phyloP scores from a whole-genome alignment of 2,797 vertebrate genomes.

The Clarias platycephalus region DNA sequence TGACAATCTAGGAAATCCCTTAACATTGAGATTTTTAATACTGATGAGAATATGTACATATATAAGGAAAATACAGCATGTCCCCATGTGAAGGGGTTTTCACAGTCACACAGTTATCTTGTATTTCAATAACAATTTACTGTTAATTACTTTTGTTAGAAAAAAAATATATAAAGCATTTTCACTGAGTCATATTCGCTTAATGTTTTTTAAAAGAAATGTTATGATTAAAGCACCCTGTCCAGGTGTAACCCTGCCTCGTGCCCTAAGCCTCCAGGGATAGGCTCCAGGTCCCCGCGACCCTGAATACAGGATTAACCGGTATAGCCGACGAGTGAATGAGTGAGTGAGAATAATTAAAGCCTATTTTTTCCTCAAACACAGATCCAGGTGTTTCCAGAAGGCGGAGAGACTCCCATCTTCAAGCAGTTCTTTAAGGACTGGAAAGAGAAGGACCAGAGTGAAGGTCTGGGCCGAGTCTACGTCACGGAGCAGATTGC shows the following conservation, averaged over 20 bases:
- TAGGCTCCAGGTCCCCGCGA: no score
- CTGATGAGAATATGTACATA: no score
- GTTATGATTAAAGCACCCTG: no score
- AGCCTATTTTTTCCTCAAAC: neutral
- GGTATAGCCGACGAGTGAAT: no score
- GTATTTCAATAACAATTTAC: neutral
- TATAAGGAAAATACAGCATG: neutral
- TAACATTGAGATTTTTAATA: neutral
- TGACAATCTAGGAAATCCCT: neutral
- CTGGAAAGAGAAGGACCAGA: constrained; percentile 87
- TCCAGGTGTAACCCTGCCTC: no score
- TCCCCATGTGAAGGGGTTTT: neutral
- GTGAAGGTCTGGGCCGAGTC: constrained; percentile 84
- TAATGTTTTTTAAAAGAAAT: no score
- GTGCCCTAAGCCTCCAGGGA: no score
- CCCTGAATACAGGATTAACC: no score
- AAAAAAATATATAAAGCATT: neutral
- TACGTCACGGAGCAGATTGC: constrained; percentile 86
- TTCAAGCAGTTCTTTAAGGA: constrained; percentile 90
- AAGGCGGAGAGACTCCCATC: constrained; percentile 88
- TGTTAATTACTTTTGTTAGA: neutral
- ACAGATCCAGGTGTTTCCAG: constrained; percentile 89
- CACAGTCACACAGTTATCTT: neutral
- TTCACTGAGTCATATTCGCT: neutral
- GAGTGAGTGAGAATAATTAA: neutral